Conservation (phyloP, 2,113 vertebrate species). For the Isurus oxyrinchus region DNA sequence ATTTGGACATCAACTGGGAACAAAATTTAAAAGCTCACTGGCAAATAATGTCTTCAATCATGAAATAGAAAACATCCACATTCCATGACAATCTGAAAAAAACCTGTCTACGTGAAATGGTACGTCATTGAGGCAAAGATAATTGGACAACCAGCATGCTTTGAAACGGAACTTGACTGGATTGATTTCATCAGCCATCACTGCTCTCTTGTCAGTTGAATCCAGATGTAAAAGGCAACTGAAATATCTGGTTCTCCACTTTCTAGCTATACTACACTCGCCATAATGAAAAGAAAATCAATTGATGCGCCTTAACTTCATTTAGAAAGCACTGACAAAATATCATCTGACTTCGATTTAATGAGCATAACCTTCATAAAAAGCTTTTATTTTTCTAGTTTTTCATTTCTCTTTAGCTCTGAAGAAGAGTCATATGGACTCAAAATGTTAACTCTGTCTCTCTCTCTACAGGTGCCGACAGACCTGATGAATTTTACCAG, state of each 20-base stretch:
- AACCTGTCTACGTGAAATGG: background rate
- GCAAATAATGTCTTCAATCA: background rate
- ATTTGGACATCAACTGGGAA: background rate
- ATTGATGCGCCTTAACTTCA: background rate
- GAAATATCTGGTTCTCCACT: background rate
- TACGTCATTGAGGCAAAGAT: background rate
- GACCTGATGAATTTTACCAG: too few relatives aligned
- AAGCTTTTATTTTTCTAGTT: background rate
- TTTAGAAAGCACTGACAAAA: background rate
- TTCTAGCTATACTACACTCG: background rate
- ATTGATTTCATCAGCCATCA: background rate
- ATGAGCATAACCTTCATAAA: background rate
- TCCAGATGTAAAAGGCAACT: background rate
- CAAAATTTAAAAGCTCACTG: background rate
- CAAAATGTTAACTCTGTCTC: too few relatives aligned
- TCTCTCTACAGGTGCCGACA: too few relatives aligned
- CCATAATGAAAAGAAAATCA: background rate
- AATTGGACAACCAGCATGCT: background rate
- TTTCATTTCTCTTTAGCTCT: too few relatives aligned
- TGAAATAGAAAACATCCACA: background rate
- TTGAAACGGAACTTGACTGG: background rate
- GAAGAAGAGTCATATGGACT: too few relatives aligned
- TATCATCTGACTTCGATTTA: background rate
- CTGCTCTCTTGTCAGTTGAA: background rate
- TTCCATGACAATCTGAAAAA: background rate